phyloP scores from a whole-genome alignment of 2,888 invertebrate species.

The Bombylius major region DNA sequence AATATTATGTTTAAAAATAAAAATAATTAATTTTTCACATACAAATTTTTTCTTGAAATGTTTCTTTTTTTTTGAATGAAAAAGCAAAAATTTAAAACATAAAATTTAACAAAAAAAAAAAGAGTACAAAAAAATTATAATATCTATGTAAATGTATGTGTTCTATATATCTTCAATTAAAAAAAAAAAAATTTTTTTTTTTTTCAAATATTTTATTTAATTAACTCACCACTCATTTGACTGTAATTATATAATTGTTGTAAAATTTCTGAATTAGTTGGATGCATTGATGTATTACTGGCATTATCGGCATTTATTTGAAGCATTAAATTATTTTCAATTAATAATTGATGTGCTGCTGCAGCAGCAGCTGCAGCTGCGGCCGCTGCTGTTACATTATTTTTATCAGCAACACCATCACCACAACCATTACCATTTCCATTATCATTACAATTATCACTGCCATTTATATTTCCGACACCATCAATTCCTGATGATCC shows the following conservation, averaged over 20 bases:
- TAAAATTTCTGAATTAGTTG: constrained; percentile 23
- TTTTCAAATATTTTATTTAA: constrained; percentile 3
- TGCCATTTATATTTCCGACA: too few species aligned
- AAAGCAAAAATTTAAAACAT: too few species aligned
- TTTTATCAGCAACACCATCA: background rate
- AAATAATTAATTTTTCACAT: too few species aligned
- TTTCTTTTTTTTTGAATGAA: too few species aligned
- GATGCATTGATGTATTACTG: background rate
- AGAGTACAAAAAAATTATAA: too few species aligned
- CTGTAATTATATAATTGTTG: constrained; percentile 32
- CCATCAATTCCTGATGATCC: background rate
- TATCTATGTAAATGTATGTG: too few species aligned
- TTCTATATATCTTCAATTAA: too few species aligned
- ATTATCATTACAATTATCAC: background rate
- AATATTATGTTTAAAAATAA: too few species aligned
- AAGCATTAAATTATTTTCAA: constrained; percentile 21
- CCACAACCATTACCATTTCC: background rate
- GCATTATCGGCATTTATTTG: constrained; percentile 18
- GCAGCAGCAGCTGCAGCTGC: constrained; percentile 5
- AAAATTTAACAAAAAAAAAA: too few species aligned
- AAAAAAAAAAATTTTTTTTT: background rate
- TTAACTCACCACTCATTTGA: constrained; percentile 34
- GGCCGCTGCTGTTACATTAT: background rate
- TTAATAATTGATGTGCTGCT: constrained; percentile 11
- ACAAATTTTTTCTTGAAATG: too few species aligned